Conservation (phyloP, 2,797 vertebrate genomes). For the Tokudaia tokunoshimensis region DNA sequence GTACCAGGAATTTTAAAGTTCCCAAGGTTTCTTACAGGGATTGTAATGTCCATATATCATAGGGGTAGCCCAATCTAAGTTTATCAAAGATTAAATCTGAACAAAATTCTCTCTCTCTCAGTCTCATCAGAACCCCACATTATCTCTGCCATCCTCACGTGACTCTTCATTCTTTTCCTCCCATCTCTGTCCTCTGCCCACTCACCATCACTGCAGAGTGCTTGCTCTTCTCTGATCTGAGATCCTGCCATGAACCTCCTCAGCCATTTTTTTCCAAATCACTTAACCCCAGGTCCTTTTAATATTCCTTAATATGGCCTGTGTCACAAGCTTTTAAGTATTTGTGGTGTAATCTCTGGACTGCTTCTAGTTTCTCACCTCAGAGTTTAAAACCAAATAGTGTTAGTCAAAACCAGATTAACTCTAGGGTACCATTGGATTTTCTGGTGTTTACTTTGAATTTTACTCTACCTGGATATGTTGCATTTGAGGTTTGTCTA, state of each 20-base stretch:
- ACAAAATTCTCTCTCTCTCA: not conserved
- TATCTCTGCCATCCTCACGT: not conserved
- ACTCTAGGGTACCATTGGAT: not conserved
- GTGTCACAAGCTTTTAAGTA: conserved; percentile 68
- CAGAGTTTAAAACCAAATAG: conserved; percentile 58
- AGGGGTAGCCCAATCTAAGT: conserved; percentile 14
- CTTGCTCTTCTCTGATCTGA: conserved; percentile 35
- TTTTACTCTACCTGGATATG: not conserved
- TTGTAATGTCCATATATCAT: conserved; percentile 34
- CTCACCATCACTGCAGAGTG: not conserved
- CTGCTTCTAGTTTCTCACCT: conserved; percentile 63
- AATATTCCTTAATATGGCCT: conserved; percentile 65
- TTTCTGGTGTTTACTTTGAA: not conserved
- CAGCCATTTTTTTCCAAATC: conserved; percentile 64
- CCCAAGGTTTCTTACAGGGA: not conserved
- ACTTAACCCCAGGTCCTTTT: conserved; percentile 68
- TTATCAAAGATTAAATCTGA: conserved; percentile 8
- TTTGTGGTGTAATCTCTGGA: conserved; percentile 67
- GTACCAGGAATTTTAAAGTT: not conserved
- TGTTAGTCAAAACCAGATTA: conserved; percentile 14
- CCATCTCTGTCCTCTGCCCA: not conserved
- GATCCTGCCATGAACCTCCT: conserved; percentile 57
- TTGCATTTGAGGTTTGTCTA: conserved; percentile 40
- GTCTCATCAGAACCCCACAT: not conserved
- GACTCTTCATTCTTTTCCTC: not conserved